Conservation (phyloP, 2,888 invertebrate genomes). For the Mayetiola destructor region DNA sequence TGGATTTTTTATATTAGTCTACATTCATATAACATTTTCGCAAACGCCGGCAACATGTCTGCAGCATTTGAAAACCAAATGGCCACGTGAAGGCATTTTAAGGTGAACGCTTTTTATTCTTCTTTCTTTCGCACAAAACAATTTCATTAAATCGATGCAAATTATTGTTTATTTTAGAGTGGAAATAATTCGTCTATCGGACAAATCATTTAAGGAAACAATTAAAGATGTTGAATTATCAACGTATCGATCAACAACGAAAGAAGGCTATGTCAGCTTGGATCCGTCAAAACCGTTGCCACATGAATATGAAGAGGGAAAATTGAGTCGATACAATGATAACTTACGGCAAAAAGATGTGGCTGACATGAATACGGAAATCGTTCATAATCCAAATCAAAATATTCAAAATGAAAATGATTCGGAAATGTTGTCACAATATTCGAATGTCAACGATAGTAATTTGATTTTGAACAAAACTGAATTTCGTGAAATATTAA, state of each 20-base stretch:
- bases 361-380: not conserved
- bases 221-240: conserved; percentile 11
- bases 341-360: not conserved
- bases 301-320: conserved; percentile 16
- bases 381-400: not conserved
- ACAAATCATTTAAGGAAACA: conserved; percentile 11
- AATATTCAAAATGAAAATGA: not conserved
- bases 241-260: not conserved
- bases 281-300: conserved; percentile 18
- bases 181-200: conserved; percentile 13
- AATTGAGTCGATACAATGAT: not conserved
- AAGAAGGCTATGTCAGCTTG: conserved; percentile 15
- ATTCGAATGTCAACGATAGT: not conserved
- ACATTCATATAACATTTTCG: conserved; percentile 90
- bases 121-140: not conserved
- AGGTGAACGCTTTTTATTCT: conserved; percentile 25
- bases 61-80: conserved; percentile 69
- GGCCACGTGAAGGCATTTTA: conserved; percentile 92
- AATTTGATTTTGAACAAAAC: not conserved
- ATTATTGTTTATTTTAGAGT: not conserved
- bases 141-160: no score
- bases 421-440: not conserved
- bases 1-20: conserved; percentile 81
- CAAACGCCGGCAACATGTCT: conserved; percentile 87
- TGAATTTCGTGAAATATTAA: conserved; percentile 9